Evolutionary conservation across 2,797 vertebrate species (phyloP).

Genomic region (Numenius phaeopus): DNA sequence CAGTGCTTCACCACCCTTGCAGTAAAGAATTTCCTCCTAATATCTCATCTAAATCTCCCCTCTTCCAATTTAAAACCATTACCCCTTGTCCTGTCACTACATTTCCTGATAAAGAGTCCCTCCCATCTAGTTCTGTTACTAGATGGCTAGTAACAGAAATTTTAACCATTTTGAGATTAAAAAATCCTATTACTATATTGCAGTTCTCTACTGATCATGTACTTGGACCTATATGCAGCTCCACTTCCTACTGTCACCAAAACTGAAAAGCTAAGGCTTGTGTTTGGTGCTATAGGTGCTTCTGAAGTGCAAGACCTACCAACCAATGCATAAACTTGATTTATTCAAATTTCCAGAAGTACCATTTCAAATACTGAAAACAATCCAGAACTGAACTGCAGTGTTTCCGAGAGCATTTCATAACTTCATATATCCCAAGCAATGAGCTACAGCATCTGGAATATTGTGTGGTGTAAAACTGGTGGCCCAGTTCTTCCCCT

Average conservation of each 20-base stretch:
- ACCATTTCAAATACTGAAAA: background rate
- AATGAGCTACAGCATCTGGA: background rate
- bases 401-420: background rate
- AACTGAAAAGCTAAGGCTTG: background rate
- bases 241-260: background rate
- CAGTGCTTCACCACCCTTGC: no score
- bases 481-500: background rate
- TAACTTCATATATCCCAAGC: background rate
- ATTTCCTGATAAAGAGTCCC: no score
- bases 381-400: background rate
- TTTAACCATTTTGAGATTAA: background rate
- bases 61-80: no score
- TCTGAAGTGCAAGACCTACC: background rate
- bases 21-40: no score
- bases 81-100: no score
- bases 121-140: no score
- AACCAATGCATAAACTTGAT: background rate
- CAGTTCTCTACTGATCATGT: background rate
- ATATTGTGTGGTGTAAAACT: background rate
- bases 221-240: background rate
- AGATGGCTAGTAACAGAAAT: background rate
- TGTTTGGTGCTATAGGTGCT: background rate
- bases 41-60: no score
- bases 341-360: background rate
- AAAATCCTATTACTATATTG: background rate